Conservation (phyloP, 2,797 vertebrate genomes). For the Neopelma chrysocephalum region DNA sequence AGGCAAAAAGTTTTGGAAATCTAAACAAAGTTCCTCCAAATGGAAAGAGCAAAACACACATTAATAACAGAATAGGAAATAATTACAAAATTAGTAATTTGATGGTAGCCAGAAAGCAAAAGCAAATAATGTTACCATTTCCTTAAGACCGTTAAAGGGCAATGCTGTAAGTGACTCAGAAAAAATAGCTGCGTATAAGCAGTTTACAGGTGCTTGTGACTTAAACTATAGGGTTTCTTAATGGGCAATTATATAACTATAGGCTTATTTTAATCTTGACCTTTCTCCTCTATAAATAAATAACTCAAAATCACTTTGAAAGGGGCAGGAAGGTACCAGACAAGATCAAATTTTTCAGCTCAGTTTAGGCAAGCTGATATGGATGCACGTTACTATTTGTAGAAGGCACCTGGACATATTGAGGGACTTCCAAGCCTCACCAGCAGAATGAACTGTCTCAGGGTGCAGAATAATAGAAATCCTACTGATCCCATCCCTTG, state of each 20-base stretch:
- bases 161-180: background rate
- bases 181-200: background rate
- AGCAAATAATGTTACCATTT: background rate
- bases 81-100: background rate
- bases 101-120: background rate
- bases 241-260: background rate
- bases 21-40: background rate
- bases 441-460: background rate
- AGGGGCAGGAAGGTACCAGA: background rate
- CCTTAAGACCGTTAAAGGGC: background rate
- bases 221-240: background rate
- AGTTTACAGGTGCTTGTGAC: background rate
- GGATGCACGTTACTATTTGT: rapidly evolving
- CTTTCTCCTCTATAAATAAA: background rate
- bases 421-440: background rate
- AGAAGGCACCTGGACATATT: rapidly evolving
- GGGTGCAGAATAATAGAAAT: background rate
- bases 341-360: background rate
- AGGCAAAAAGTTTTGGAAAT: background rate
- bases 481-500: background rate
- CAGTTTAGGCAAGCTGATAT: background rate
- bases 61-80: background rate
- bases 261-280: background rate
- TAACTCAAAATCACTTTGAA: background rate
- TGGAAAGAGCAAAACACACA: background rate